These are phyloP conservation scores for Bostrychus sinensis DNA, from an alignment of 2,113 vertebrate genomes.

Conservation along the genomic window DNA sequence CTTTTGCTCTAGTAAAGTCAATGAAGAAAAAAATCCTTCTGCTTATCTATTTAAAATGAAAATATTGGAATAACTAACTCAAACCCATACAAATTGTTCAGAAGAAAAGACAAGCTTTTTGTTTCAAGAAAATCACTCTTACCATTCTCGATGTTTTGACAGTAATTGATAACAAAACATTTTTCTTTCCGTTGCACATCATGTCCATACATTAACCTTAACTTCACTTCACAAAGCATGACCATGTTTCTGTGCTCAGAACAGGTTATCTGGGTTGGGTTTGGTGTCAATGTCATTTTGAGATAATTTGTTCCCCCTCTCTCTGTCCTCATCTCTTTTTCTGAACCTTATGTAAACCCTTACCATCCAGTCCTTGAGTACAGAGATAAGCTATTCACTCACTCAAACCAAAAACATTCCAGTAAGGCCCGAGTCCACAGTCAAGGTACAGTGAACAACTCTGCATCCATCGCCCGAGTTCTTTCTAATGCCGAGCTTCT, in stretches of 20 bases:
- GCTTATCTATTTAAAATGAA: not conserved
- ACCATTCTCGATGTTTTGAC: not conserved
- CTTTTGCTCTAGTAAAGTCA: not conserved
- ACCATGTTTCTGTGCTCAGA: constrained; percentile 21
- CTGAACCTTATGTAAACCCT: constrained; percentile 70
- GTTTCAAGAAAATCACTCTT: too few relatives aligned
- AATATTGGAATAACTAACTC: too few relatives aligned
- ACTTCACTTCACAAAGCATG: constrained; percentile 40
- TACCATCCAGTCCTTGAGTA: constrained; percentile 90
- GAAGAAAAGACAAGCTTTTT: too few relatives aligned
- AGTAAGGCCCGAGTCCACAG: constrained; percentile 87
- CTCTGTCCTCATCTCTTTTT: constrained; percentile 70
- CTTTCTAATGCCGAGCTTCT: constrained; percentile 26
- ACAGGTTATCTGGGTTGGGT: constrained; percentile 8
- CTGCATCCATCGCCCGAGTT: constrained; percentile 9
- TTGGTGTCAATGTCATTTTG: constrained; percentile 50
- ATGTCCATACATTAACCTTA: constrained; percentile 15
- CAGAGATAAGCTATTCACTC: constrained; percentile 96
- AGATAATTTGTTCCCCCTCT: constrained; percentile 53
- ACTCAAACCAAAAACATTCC: constrained; percentile 90
- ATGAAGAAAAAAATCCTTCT: too few relatives aligned
- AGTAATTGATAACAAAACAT: not conserved
- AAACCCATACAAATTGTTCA: too few relatives aligned
- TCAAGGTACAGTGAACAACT: constrained; percentile 86
- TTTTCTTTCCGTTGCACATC: not conserved